Evolutionary conservation across 2,888 invertebrate genomes (phyloP).

Genomic region (Dione juno): DNA sequence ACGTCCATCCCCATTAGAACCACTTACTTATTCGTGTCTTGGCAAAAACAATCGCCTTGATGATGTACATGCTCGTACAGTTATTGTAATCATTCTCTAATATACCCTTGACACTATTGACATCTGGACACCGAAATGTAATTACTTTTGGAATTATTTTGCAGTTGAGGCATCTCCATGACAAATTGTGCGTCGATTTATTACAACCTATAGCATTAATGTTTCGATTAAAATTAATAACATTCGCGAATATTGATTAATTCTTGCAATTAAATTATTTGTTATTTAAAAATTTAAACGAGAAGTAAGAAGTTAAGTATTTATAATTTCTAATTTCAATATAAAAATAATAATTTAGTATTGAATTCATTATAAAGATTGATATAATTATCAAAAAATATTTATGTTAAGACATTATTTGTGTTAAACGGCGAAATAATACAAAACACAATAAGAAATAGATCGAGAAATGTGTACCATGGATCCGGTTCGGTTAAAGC

Average conservation of each 20-base stretch:
- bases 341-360: too few species aligned
- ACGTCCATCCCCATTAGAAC: conserved; percentile 3
- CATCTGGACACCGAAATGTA: conserved; percentile 52
- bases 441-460: conserved; percentile 31
- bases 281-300: too few species aligned
- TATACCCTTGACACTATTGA: conserved; percentile 54
- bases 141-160: conserved; percentile 53
- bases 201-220: conserved; percentile 15
- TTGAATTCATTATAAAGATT: too few species aligned
- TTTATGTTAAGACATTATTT: not conserved
- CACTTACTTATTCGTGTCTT: not conserved
- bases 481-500: conserved; percentile 47
- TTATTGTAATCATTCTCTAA: conserved; percentile 21
- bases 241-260: conserved; percentile 25
- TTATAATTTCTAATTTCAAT: too few species aligned
- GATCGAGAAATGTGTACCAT: conserved; percentile 35
- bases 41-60: conserved; percentile 19
- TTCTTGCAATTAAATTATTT: conserved; percentile 13
- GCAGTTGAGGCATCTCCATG: conserved; percentile 32
- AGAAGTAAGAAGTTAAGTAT: too few species aligned
- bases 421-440: not conserved
- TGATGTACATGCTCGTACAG: not conserved
- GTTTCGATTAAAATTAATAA: conserved; percentile 30
- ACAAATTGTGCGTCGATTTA: conserved; percentile 23
- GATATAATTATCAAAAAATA: too few species aligned